These are phyloP conservation scores for Lymantria monacha DNA, from an alignment of 2,888 invertebrate genomes.

Conservation along the genomic window DNA sequence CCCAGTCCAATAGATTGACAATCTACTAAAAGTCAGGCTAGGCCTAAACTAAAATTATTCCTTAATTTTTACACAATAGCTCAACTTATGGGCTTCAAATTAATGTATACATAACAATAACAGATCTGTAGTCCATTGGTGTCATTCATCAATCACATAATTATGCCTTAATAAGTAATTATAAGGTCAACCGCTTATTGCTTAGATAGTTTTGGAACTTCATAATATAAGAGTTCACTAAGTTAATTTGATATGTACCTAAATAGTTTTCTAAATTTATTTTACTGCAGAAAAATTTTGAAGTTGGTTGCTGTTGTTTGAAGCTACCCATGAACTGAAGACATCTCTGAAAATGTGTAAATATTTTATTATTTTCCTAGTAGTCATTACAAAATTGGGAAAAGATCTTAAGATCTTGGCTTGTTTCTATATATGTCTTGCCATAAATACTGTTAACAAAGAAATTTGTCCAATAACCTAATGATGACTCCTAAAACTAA, in stretches of 20 bases:
- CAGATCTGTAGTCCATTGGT: constrained; percentile 15
- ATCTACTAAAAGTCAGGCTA: constrained; percentile 10
- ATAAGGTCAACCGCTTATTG: constrained; percentile 14
- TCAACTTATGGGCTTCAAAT: constrained; percentile 13
- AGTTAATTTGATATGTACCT: constrained; percentile 58
- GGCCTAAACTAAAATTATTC: constrained; percentile 6
- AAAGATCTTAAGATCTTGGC: too few relatives aligned
- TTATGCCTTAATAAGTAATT: background rate
- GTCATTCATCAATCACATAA: constrained; percentile 19
- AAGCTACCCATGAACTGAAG: constrained; percentile 94
- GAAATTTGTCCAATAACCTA: too few relatives aligned
- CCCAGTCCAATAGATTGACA: constrained; percentile 3
- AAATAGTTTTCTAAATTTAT: constrained; percentile 63
- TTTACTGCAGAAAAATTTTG: constrained; percentile 91
- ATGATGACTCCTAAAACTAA: too few relatives aligned
- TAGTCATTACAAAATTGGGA: too few relatives aligned
- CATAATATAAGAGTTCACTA: constrained; percentile 28
- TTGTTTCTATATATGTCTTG: too few relatives aligned
- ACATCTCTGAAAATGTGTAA: constrained; percentile 88
- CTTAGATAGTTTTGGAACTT: constrained; percentile 21
- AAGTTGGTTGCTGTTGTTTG: constrained; percentile 90
- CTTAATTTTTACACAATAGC: constrained; percentile 6
- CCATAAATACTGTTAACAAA: too few relatives aligned
- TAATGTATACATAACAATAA: constrained; percentile 3
- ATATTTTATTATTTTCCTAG: constrained; percentile 9